A percentile compares a stretch with the other conserved stretches of the same genome.
These are phyloP conservation scores for Ichneumon xanthorius DNA, from an alignment of 2,888 invertebrate genomes.

Conservation along the genomic window DNA sequence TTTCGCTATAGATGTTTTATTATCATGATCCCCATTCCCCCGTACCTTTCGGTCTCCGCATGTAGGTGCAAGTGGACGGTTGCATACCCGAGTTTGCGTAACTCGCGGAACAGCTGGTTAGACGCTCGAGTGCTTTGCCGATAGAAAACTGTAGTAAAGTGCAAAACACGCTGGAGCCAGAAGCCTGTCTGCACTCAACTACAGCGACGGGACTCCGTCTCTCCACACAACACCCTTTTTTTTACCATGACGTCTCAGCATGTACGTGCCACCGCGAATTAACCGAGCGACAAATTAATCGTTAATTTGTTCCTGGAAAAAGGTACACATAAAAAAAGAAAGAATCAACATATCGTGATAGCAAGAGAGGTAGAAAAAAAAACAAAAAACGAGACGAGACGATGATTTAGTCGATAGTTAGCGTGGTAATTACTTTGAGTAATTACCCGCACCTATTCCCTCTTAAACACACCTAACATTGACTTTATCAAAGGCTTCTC, in stretches of 20 bases:
- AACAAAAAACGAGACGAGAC: background rate
- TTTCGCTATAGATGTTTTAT: background rate
- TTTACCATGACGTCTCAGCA: constrained; percentile 5
- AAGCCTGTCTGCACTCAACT: constrained; percentile 33
- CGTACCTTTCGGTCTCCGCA: background rate
- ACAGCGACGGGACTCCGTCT: constrained; percentile 1
- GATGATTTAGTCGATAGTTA: constrained; percentile 42
- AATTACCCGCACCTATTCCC: constrained; percentile 31
- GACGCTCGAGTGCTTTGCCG: constrained; percentile 57
- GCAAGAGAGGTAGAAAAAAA: constrained; percentile 4
- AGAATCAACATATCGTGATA: background rate
- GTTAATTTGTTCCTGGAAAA: constrained; percentile 34
- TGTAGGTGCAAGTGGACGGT: background rate
- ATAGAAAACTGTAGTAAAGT: constrained; percentile 36
- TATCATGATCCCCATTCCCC: background rate
- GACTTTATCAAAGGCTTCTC: background rate
- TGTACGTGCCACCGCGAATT: background rate
- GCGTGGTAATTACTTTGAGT: constrained; percentile 37
- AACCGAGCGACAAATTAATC: constrained; percentile 30
- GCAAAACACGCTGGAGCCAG: constrained; percentile 25
- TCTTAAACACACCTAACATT: constrained; percentile 14
- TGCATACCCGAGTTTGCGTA: constrained; percentile 43
- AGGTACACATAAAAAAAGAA: background rate
- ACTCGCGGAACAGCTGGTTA: constrained; percentile 48
- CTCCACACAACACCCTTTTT: background rate